Evolutionary conservation across 2,113 vertebrate species (phyloP).

Genomic region (Eretmochelys imbricata): DNA sequence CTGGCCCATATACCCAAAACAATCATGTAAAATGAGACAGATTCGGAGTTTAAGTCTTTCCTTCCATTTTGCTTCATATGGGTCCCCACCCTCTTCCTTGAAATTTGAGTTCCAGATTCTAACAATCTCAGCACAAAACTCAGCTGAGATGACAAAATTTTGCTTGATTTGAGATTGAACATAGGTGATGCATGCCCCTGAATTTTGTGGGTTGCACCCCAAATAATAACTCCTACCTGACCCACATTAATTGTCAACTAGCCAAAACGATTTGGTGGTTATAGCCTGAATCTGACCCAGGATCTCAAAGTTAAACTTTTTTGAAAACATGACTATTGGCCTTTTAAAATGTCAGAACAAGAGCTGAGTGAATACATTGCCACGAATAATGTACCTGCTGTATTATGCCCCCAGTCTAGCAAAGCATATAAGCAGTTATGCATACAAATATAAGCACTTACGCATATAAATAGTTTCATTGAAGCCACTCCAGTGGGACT

Average conservation of each 20-base stretch:
- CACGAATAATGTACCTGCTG: not conserved
- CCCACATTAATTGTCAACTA: not conserved
- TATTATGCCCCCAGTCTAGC: not conserved
- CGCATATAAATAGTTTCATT: not conserved
- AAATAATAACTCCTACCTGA: not conserved
- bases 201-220: not conserved
- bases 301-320: not conserved
- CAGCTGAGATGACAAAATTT: rapidly evolving
- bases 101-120: not conserved
- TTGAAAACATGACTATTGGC: not conserved
- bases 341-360: not conserved
- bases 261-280: not conserved
- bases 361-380: not conserved
- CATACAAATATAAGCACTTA: not conserved
- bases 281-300: not conserved
- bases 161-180: not conserved
- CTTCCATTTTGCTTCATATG: not conserved
- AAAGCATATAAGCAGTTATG: not conserved
- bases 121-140: not conserved
- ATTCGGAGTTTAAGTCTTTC: not conserved
- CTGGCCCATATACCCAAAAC: not conserved
- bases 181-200: not conserved
- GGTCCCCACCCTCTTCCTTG: not conserved
- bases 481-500: not conserved
- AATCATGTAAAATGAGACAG: not conserved